These are phyloP conservation scores for Sternarchorhynchus goeldii DNA, from an alignment of 2,797 vertebrate species.

Conservation along the genomic window DNA sequence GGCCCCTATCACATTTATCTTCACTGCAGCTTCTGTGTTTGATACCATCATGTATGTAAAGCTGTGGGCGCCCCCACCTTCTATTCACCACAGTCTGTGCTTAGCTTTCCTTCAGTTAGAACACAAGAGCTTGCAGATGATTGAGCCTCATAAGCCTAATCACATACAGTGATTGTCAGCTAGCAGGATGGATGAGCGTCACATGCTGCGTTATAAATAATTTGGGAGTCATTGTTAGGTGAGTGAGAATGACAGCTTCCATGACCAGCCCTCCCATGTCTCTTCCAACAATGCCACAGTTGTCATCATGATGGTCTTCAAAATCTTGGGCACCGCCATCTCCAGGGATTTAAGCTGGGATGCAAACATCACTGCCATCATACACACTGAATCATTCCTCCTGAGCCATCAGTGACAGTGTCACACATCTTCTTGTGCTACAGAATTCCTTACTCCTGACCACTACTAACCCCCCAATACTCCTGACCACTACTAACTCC, in stretches of 20 bases:
- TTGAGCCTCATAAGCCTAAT: neutral
- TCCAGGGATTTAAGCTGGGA: too few species aligned
- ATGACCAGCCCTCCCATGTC: neutral
- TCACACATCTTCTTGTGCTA: neutral
- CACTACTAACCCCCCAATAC: neutral
- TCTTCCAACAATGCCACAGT: constrained; percentile 4
- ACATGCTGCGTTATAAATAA: neutral
- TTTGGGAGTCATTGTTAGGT: neutral
- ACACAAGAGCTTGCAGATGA: neutral
- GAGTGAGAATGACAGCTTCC: constrained; percentile 13
- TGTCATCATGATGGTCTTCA: constrained; percentile 1
- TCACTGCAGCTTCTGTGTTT: neutral
- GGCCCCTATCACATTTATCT: too few species aligned
- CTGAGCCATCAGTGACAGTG: neutral
- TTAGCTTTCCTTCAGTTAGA: neutral
- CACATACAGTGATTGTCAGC: neutral
- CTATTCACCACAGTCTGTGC: neutral
- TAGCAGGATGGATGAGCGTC: neutral
- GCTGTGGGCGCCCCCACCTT: neutral
- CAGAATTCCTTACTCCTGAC: neutral
- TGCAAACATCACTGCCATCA: neutral
- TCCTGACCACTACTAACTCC: neutral
- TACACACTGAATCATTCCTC: neutral
- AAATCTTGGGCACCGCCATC: too few species aligned
- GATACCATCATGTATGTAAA: neutral